Conservation (phyloP, 2,113 vertebrate species). For the Parus major region DNA sequence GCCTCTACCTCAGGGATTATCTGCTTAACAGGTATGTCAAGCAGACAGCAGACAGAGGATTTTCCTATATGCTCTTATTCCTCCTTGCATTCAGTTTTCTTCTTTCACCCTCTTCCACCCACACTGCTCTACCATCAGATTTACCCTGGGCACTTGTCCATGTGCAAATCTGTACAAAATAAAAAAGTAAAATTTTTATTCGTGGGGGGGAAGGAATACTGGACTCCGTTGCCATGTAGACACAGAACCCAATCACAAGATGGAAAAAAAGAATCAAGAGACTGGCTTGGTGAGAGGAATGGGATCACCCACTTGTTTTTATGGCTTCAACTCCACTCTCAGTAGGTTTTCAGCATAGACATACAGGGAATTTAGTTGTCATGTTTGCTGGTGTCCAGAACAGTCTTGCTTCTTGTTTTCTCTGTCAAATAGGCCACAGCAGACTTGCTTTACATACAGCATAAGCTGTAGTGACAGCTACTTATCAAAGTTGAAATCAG, state of each 20-base stretch:
- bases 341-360: neutral
- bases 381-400: neutral
- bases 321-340: neutral
- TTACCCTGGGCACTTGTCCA: neutral
- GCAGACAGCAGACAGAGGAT: neutral
- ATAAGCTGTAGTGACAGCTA: neutral
- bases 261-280: neutral
- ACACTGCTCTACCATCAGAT: neutral
- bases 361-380: neutral
- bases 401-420: neutral
- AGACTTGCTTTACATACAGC: neutral
- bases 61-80: neutral
- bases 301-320: neutral
- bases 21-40: neutral
- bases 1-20: neutral
- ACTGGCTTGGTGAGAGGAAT: neutral
- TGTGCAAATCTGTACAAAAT: neutral
- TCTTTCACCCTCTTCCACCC: neutral
- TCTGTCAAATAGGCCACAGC: neutral
- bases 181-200: neutral
- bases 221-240: neutral
- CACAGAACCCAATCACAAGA: neutral
- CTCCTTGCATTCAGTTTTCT: neutral
- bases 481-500: neutral
- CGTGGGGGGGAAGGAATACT: neutral